Conservation (phyloP, 2,888 invertebrate species). For the Tryphoninae sp. region DNA sequence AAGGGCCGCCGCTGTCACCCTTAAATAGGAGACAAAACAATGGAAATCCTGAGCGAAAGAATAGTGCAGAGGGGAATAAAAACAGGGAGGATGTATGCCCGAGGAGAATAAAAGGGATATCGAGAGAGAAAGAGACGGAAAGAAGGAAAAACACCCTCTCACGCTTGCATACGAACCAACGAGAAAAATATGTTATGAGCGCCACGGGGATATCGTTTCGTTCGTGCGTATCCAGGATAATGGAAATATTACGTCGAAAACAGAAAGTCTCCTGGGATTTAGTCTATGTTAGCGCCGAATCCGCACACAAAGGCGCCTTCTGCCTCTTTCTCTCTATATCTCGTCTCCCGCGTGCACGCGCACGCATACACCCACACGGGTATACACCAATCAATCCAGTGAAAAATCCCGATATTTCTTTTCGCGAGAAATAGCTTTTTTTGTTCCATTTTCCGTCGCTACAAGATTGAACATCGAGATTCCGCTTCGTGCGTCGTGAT, state of each 20-base stretch:
- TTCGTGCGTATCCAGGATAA: conserved; percentile 56
- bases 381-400: conserved; percentile 38
- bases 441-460: conserved; percentile 1
- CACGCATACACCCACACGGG: not conserved
- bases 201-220: conserved; percentile 59
- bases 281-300: conserved; percentile 30
- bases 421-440: conserved; percentile 7
- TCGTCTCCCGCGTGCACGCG: not conserved
- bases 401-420: conserved; percentile 50
- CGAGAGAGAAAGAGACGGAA: conserved; percentile 11
- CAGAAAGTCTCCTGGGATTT: conserved; percentile 57
- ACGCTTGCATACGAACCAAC: conserved; percentile 13
- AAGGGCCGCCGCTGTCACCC: conserved; percentile 85
- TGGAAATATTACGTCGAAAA: conserved; percentile 62
- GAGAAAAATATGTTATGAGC: conserved; percentile 38
- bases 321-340: conserved; percentile 8
- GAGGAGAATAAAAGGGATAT: conserved; percentile 38
- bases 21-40: conserved; percentile 73
- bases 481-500: not conserved
- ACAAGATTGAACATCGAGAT: not conserved
- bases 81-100: conserved; percentile 26
- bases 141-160: conserved; percentile 14
- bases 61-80: not conserved
- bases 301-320: conserved; percentile 19
- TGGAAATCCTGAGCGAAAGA: conserved; percentile 47